These are phyloP conservation scores for Elegia similella DNA, from an alignment of 2,888 invertebrate species.

Conservation along the genomic window DNA sequence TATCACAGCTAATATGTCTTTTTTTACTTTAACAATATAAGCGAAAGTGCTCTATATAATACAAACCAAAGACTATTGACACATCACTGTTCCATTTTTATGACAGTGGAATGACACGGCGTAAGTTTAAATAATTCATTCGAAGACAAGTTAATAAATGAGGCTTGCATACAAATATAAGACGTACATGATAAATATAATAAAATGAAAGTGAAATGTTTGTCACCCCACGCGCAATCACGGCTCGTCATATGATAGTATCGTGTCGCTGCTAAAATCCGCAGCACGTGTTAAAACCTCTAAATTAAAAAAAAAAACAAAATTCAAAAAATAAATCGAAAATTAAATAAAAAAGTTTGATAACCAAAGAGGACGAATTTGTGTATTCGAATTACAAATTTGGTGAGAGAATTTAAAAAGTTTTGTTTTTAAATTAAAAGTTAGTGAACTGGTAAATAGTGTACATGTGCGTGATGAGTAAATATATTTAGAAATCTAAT, in stretches of 20 bases:
- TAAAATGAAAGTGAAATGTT: constrained; percentile 56
- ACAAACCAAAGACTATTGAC: too few species aligned
- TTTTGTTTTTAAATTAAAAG: too few species aligned
- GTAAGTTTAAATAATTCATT: too few species aligned
- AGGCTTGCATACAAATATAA: constrained; percentile 19
- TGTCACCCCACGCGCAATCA: constrained; percentile 45
- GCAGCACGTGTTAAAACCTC: constrained; percentile 49
- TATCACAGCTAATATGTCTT: too few species aligned
- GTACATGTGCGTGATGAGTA: background rate
- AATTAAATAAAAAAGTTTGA: constrained; percentile 16
- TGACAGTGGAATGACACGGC: too few species aligned
- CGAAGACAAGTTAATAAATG: background rate
- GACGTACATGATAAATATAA: constrained; percentile 18
- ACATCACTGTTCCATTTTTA: too few species aligned
- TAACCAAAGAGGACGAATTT: constrained; percentile 17
- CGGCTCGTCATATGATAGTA: constrained; percentile 51
- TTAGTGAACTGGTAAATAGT: background rate
- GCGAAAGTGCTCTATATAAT: too few species aligned
- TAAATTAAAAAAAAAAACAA: constrained; percentile 20
- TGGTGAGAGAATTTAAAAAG: background rate
- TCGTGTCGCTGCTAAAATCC: constrained; percentile 53
- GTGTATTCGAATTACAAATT: background rate
- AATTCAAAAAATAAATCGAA: background rate
- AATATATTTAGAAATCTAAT: background rate
- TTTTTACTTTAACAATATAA: too few species aligned